These are phyloP conservation scores for Epinotia brunnichana DNA, from an alignment of 2,888 invertebrate genomes.

Conservation along the genomic window DNA sequence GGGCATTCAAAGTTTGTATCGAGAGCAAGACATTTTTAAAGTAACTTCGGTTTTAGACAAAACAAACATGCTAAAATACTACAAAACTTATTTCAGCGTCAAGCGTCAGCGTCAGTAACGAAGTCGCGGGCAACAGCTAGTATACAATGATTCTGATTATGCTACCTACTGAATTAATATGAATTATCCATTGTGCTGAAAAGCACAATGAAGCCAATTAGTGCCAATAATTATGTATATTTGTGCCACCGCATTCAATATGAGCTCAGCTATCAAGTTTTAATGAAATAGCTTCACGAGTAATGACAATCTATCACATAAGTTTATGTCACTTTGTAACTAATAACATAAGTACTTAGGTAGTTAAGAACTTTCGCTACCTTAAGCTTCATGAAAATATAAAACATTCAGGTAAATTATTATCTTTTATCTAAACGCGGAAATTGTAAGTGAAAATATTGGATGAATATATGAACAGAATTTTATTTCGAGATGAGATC, in stretches of 20 bases:
- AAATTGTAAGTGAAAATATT: constrained; percentile 31
- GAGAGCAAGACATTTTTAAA: no score
- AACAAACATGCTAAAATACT: no score
- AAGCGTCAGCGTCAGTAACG: no score
- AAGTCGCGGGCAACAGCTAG: no score
- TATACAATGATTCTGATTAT: no score
- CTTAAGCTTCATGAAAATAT: neutral
- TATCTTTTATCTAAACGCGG: neutral
- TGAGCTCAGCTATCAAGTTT: constrained; percentile 15
- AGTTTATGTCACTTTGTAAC: constrained; percentile 4
- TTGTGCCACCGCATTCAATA: constrained; percentile 2
- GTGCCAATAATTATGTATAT: constrained; percentile 15
- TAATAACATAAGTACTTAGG: no score
- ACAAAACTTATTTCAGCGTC: no score
- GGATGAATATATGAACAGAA: constrained; percentile 39
- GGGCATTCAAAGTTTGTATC: no score
- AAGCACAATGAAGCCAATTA: constrained; percentile 11
- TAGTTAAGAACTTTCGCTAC: neutral
- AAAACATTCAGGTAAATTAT: neutral
- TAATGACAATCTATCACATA: constrained; percentile 4
- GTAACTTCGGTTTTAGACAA: no score
- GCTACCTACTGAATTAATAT: no score
- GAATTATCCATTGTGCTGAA: no score
- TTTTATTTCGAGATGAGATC: constrained; percentile 36
- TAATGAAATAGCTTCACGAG: constrained; percentile 18